These are phyloP conservation scores for Serranus cabrilla DNA, from an alignment of 2,797 vertebrate genomes.

Conservation along the genomic window DNA sequence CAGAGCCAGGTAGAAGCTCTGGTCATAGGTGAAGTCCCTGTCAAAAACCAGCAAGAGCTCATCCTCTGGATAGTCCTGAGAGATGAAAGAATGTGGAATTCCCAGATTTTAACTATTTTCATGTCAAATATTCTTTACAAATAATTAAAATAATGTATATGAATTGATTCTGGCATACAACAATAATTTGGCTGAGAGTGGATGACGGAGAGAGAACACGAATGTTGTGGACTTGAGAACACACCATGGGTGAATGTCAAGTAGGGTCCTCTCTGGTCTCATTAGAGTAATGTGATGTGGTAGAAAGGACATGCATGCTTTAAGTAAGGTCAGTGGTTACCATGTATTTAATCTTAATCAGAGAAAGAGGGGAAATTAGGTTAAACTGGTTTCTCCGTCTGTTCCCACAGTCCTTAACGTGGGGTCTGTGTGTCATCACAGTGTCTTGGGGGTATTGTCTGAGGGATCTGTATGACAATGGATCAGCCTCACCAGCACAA, in stretches of 20 bases:
- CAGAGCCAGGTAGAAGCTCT: slow-evolving; percentile 91
- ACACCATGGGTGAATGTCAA: background rate
- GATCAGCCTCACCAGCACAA: slow-evolving; percentile 85
- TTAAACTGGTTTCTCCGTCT: slow-evolving; percentile 29
- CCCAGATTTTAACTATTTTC: background rate
- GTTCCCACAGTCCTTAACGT: slow-evolving; percentile 55
- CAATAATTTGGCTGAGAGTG: background rate
- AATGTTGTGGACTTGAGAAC: background rate
- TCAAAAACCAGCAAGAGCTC: slow-evolving; percentile 93
- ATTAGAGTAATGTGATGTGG: slow-evolving; percentile 25
- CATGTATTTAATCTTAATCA: slow-evolving; percentile 13
- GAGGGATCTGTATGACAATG: slow-evolving; percentile 47
- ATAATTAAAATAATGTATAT: background rate
- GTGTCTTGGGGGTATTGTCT: slow-evolving; percentile 50
- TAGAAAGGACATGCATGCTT: background rate
- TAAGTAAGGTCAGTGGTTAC: slow-evolving; percentile 13
- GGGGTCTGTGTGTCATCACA: slow-evolving; percentile 47
- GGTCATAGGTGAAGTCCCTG: slow-evolving; percentile 87
- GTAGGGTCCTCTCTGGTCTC: background rate
- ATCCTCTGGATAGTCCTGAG: slow-evolving; percentile 92
- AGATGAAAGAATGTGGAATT: background rate
- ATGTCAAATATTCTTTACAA: background rate
- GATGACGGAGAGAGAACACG: background rate
- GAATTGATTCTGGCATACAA: background rate
- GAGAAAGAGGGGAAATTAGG: slow-evolving; percentile 10